These are phyloP conservation scores for Catocala sponsa DNA, from an alignment of 2,888 invertebrate species.

Conservation along the genomic window DNA sequence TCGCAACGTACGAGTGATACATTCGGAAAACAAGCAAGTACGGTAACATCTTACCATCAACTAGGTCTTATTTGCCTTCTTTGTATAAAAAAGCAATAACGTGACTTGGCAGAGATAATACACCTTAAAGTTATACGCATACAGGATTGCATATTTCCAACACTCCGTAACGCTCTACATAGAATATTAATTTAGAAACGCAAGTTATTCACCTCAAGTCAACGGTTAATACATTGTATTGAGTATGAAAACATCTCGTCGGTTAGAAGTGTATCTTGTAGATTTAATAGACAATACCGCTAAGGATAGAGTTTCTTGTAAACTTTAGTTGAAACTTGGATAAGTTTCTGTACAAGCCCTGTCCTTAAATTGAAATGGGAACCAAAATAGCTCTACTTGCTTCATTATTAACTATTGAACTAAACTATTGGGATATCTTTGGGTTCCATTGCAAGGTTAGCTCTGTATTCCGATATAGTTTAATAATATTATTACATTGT, in stretches of 20 bases:
- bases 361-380: conserved; percentile 84
- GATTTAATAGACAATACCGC: conserved; percentile 83
- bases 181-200: conserved; percentile 4
- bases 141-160: no score
- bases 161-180: neutral
- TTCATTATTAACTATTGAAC: conserved; percentile 75
- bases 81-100: no score
- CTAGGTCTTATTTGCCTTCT: no score
- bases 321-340: conserved; percentile 76
- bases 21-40: no score
- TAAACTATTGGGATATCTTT: conserved; percentile 57
- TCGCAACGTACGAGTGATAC: no score
- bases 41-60: no score
- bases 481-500: conserved; percentile 9
- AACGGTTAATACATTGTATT: conserved; percentile 63
- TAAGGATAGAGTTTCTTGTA: conserved; percentile 80
- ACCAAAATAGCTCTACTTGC: conserved; percentile 76
- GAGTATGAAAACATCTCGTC: conserved; percentile 66
- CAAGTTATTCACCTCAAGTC: conserved; percentile 46
- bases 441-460: conserved; percentile 43
- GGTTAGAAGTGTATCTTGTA: conserved; percentile 75
- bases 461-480: conserved; percentile 19
- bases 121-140: no score
- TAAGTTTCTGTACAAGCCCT: conserved; percentile 79
- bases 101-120: no score